Percentiles rank a stretch among this genome's conserved stretches.
phyloP scores from a whole-genome alignment of 2,888 invertebrate genomes.

The Macropis europaea region DNA sequence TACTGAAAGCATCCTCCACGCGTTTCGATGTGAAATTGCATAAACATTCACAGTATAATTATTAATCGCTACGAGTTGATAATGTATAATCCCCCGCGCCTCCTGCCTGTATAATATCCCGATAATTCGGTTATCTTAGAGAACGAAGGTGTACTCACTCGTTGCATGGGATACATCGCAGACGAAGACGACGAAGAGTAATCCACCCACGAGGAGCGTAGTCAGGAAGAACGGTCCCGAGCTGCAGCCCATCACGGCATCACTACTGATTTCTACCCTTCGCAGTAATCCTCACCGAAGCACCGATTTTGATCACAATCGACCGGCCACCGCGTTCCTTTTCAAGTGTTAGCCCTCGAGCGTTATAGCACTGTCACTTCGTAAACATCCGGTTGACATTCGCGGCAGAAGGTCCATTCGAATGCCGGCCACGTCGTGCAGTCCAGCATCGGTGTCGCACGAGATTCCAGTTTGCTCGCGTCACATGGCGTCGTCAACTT shows the following conservation, averaged over 20 bases:
- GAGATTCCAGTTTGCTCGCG: conserved; percentile 33
- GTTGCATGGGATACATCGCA: conserved; percentile 68
- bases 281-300: conserved; percentile 57
- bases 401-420: conserved; percentile 52
- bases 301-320: conserved; percentile 36
- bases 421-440: conserved; percentile 33
- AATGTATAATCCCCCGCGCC: no score
- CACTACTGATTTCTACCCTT: conserved; percentile 63
- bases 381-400: conserved; percentile 55
- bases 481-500: conserved; percentile 49
- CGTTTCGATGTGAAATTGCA: no score
- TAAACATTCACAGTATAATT: no score
- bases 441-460: conserved; percentile 51
- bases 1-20: no score
- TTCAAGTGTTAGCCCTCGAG: conserved; percentile 41
- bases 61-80: no score
- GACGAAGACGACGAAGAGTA: conserved; percentile 65
- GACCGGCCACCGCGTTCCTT: conserved; percentile 25
- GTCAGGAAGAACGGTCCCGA: conserved; percentile 70
- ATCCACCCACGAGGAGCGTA: conserved; percentile 71
- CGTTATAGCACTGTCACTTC: conserved; percentile 56
- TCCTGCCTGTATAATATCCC: no score
- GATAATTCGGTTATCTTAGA: no score
- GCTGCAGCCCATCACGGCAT: conserved; percentile 76
- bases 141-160: conserved; percentile 64